A percentile compares a stretch with the other conserved stretches of the same genome.
Evolutionary conservation across 2,113 vertebrate species (phyloP).

Genomic region (Circaetus cinerascens): DNA sequence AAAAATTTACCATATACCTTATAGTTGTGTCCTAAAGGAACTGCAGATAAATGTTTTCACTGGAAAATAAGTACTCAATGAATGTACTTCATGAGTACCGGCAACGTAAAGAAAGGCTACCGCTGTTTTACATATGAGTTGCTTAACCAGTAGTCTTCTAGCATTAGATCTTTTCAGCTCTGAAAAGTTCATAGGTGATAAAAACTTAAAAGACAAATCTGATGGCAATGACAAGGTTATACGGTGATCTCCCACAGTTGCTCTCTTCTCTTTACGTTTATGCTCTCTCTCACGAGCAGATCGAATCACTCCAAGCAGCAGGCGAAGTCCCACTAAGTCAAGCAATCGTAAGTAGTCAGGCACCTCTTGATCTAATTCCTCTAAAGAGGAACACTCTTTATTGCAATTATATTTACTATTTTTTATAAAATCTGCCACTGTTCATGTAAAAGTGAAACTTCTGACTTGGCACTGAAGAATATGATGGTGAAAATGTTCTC

Average conservation of each 20-base stretch:
- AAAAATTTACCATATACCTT: neutral
- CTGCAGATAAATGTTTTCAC: neutral
- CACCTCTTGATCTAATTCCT: neutral
- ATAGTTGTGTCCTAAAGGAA: neutral
- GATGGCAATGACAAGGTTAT: neutral
- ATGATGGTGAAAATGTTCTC: neutral
- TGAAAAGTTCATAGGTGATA: neutral
- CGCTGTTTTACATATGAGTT: neutral
- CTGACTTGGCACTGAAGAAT: neutral
- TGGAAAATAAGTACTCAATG: neutral
- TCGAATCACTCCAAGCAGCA: neutral
- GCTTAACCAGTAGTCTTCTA: neutral
- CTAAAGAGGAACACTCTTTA: neutral
- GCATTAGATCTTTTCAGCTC: neutral
- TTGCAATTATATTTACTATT: neutral
- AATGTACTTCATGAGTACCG: neutral
- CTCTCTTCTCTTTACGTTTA: neutral
- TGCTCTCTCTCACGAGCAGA: neutral
- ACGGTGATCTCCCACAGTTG: neutral
- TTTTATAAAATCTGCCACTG: neutral
- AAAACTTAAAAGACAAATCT: neutral
- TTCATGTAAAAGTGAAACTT: neutral
- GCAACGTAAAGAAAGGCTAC: neutral
- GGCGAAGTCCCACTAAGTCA: neutral
- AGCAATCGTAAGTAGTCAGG: neutral